phyloP scores from a whole-genome alignment of 2,888 invertebrate genomes.

The Drosophila mimetica region DNA sequence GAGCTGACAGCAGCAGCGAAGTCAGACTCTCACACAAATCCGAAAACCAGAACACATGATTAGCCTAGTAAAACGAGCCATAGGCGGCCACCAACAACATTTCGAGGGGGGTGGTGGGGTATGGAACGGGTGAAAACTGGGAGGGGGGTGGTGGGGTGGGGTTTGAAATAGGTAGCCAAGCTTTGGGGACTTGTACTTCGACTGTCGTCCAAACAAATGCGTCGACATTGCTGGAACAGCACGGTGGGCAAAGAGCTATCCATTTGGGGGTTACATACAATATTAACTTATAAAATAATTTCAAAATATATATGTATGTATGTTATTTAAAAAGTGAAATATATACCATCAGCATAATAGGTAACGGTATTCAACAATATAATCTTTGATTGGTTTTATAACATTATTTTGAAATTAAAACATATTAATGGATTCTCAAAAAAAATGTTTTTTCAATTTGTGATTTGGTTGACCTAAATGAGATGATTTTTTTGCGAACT shows the following conservation, averaged over 20 bases:
- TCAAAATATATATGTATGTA: no score
- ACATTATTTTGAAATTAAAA: no score
- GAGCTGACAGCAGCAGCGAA: conserved; percentile 49
- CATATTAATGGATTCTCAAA: no score
- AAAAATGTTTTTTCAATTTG: no score
- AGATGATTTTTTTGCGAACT: no score
- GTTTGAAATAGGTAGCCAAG: conserved; percentile 23
- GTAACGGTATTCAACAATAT: no score
- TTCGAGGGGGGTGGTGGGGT: conserved; percentile 7
- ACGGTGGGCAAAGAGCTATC: conserved; percentile 7
- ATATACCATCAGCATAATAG: no score
- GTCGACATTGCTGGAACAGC: conserved; percentile 19
- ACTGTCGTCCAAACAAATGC: conserved; percentile 1
- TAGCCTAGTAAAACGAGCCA: conserved; percentile 79
- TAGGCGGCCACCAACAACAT: conserved; percentile 32
- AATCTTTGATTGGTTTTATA: no score
- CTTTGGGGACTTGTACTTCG: conserved; percentile 25
- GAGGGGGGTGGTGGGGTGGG: neutral
- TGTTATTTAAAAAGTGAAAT: no score
- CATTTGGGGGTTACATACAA: neutral
- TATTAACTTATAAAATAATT: no score
- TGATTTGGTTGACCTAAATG: no score
- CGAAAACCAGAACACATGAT: conserved; percentile 83
- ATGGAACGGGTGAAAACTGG: neutral
- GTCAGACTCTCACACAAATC: conserved; percentile 61